Percentiles rank a stretch among this genome's conserved stretches.
Conservation (phyloP, 2,113 vertebrate genomes). For the Eudyptes chrysolophus region DNA sequence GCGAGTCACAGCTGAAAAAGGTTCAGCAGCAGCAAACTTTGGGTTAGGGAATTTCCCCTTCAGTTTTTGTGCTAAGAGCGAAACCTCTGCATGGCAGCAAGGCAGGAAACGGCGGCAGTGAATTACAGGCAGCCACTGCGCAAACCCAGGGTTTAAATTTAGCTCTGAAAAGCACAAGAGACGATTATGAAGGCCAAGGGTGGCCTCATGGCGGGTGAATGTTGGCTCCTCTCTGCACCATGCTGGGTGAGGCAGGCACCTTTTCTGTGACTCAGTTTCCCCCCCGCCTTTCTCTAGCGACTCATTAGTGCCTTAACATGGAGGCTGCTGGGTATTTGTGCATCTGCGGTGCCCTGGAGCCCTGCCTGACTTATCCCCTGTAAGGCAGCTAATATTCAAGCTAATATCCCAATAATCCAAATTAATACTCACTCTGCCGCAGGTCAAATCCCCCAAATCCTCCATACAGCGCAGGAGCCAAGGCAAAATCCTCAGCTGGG, state of each 20-base stretch:
- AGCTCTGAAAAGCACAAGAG: background rate
- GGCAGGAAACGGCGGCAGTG: constrained; percentile 15
- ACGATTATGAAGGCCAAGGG: background rate
- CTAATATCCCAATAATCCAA: background rate
- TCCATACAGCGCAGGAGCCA: accelerated
- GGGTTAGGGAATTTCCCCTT: constrained; percentile 50
- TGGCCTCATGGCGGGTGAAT: background rate
- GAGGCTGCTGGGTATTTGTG: background rate
- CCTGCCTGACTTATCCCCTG: background rate
- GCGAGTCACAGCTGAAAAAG: background rate
- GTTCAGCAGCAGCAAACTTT: background rate
- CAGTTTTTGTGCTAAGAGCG: background rate
- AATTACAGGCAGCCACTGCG: background rate
- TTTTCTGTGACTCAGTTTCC: background rate
- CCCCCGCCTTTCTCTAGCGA: background rate
- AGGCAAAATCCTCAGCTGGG: background rate
- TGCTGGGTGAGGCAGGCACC: background rate
- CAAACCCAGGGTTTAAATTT: background rate
- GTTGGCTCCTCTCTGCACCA: background rate
- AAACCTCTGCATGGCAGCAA: background rate
- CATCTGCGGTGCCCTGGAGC: accelerated
- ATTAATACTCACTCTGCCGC: background rate
- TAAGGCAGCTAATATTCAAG: background rate
- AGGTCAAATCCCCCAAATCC: background rate
- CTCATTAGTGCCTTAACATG: background rate